phyloP scores from a whole-genome alignment of 2,113 vertebrate genomes.

The Lophotis ruficrista region DNA sequence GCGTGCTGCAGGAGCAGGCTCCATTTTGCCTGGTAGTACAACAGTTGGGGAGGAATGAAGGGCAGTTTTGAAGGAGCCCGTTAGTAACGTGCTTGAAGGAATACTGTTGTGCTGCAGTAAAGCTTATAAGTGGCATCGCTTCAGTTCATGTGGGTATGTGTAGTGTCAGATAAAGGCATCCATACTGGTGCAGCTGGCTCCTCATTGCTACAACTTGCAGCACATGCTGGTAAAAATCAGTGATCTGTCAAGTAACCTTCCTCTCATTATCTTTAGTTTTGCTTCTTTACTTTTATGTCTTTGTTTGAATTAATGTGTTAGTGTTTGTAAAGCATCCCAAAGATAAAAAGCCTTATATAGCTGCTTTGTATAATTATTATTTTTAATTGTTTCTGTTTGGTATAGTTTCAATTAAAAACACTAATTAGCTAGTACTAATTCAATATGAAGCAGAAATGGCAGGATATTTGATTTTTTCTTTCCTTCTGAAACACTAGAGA shows the following conservation, averaged over 20 bases:
- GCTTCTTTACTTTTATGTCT: conserved; percentile 45
- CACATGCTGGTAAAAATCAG: neutral
- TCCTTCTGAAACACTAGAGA: neutral
- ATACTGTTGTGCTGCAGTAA: neutral
- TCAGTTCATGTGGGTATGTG: neutral
- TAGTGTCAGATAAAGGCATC: neutral
- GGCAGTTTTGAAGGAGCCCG: neutral
- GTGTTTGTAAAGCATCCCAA: neutral
- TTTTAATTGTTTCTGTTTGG: neutral
- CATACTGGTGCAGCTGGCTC: neutral
- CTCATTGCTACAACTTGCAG: neutral
- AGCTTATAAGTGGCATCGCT: neutral
- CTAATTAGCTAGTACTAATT: neutral
- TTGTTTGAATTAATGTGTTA: neutral
- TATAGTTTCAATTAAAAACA: neutral
- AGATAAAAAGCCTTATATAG: neutral
- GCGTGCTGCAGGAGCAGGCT: fast-evolving
- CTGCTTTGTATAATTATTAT: conserved; percentile 11
- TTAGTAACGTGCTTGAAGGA: neutral
- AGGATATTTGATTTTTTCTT: neutral
- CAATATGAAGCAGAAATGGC: neutral
- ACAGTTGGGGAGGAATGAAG: neutral
- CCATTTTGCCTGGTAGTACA: neutral
- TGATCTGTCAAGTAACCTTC: conserved; percentile 1
- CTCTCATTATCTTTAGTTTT: conserved; percentile 13